Evolutionary conservation across 2,797 vertebrate species (phyloP).

Genomic region (Anguilla pacifica): DNA sequence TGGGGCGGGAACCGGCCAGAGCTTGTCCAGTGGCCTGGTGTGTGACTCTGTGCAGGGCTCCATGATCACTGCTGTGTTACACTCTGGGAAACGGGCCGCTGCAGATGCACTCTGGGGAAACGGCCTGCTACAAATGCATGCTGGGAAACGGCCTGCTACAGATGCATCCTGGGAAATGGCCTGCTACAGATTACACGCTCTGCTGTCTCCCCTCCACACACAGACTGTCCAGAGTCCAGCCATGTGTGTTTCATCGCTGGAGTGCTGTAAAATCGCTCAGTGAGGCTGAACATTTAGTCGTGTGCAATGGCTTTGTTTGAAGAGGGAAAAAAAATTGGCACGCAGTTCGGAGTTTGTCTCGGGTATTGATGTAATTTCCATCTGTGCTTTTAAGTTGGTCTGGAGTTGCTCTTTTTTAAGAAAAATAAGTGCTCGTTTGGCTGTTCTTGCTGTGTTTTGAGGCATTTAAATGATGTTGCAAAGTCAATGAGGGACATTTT

Average conservation of each 20-base stretch:
- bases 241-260: slow-evolving; percentile 19
- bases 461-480: not conserved
- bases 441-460: not conserved
- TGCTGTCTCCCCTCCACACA: not conserved
- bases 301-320: not conserved
- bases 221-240: not conserved
- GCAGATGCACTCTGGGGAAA: slow-evolving; percentile 13
- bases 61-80: slow-evolving; percentile 19
- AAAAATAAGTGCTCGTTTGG: not conserved
- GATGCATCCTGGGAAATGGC: slow-evolving; percentile 17
- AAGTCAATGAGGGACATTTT: too few relatives aligned
- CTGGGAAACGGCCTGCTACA: not conserved
- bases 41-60: not conserved
- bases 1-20: slow-evolving; percentile 60
- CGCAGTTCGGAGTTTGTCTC: slow-evolving; percentile 31
- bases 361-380: not conserved
- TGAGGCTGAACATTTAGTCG: not conserved
- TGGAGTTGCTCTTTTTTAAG: slow-evolving; percentile 19
- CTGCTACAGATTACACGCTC: not conserved
- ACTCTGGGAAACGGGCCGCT: not conserved
- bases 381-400: not conserved
- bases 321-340: not conserved
- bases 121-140: not conserved
- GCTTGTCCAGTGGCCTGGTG: slow-evolving; percentile 2
- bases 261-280: slow-evolving; percentile 28